Conservation (phyloP, 2,113 vertebrate genomes). For the Aptenodytes forsteri region DNA sequence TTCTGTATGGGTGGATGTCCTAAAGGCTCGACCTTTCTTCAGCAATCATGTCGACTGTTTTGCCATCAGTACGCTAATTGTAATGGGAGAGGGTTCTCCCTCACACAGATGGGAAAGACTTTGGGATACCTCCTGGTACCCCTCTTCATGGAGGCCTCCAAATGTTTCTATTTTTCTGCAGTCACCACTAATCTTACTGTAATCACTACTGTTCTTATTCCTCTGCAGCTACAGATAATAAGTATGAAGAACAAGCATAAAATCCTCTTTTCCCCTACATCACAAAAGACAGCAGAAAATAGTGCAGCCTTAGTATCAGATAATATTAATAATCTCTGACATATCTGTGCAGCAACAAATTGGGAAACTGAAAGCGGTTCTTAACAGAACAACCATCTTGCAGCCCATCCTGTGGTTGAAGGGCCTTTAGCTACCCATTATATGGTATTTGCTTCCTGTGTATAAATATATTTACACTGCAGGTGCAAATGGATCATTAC, state of each 20-base stretch:
- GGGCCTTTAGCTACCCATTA: background rate
- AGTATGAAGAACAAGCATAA: background rate
- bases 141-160: background rate
- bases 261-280: background rate
- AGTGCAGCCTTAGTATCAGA: background rate
- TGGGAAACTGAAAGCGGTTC: background rate
- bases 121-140: background rate
- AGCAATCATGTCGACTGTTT: background rate
- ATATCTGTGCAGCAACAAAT: background rate
- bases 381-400: background rate
- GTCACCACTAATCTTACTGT: background rate
- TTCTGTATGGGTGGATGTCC: background rate
- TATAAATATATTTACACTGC: no score
- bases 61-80: accelerated
- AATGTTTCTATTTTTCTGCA: background rate
- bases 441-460: background rate
- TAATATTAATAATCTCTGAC: background rate
- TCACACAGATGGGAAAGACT: background rate
- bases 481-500: background rate
- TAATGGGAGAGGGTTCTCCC: background rate
- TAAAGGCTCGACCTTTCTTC: background rate
- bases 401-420: background rate
- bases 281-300: background rate
- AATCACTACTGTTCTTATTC: background rate
- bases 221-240: background rate